Evolutionary conservation across 1,140 invertebrate species (phyloP).

Genomic region (Aphaenogaster floridana): DNA sequence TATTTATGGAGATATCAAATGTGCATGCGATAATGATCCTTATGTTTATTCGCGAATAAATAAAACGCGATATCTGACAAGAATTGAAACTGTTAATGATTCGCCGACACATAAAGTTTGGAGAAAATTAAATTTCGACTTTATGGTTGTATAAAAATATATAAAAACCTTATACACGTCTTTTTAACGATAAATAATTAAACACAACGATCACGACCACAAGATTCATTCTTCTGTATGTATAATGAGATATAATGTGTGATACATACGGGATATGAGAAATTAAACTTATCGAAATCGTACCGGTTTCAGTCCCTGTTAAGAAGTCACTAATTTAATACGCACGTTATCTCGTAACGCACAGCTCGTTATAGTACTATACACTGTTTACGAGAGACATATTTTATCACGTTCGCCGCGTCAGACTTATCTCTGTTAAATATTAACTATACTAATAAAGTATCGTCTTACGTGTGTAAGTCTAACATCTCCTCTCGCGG

Average conservation of each 20-base stretch:
- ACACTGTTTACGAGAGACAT: conserved; percentile 45
- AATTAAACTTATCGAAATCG: neutral
- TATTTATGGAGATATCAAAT: too few relatives aligned
- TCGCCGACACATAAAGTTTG: neutral
- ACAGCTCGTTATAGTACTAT: conserved; percentile 11
- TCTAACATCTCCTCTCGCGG: conserved; percentile 30
- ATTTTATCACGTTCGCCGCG: conserved; percentile 39
- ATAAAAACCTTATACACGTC: neutral
- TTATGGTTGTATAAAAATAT: neutral
- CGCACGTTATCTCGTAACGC: conserved; percentile 38
- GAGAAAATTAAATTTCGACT: neutral
- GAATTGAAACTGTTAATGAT: neutral
- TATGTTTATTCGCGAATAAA: too few relatives aligned
- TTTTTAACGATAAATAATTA: neutral
- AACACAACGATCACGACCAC: neutral
- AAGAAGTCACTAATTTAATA: conserved; percentile 50
- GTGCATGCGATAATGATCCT: too few relatives aligned
- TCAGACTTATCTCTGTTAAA: conserved; percentile 52
- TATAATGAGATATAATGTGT: neutral
- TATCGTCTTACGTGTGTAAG: conserved; percentile 28
- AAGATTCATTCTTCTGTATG: neutral
- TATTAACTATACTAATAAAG: conserved; percentile 54
- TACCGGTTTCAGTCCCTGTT: conserved; percentile 11
- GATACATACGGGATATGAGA: neutral
- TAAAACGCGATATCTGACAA: neutral